Base-by-base conservation (phyloP, 2,113 vertebrate genomes). In the Myrmecobius fasciatus region DNA sequence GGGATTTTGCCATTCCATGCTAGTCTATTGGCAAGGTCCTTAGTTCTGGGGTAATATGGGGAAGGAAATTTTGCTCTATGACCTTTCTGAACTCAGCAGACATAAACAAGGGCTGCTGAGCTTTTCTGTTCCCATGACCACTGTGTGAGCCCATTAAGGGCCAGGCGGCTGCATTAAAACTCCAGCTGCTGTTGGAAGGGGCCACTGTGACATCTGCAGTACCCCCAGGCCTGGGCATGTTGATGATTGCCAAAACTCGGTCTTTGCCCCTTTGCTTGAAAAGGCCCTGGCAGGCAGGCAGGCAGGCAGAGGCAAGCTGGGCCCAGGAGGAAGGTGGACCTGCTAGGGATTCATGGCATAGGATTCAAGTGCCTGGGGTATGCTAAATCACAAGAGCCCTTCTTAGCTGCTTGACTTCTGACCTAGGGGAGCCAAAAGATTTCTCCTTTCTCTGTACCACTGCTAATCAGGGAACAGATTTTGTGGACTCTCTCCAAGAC, bases 131-230 rank as follows among this genome's bases (percentile, higher is more conserved):
- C 6, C 47, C 47, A 90, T 31, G 46, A 51, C 67, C 90, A 51
- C 36, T 6, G 31, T 53, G 89, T 10, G n/a, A 9, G 0, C 89
- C 67, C 54, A 91, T 53, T 89, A 6, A 54, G 92, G 92, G 94
- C 92, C 67, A 89, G 89, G n/a, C 8, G 0, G 83, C 49, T 92
- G 92, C 56, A 94, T 54, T 51, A 92, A 96, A 91, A 93, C 88
- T 93, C 92, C 95, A 97, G 97, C 96, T 93, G 97, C 88, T 22
- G 54, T 90, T 96, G 97, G 96, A 96, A 93, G 93, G 94, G 54
- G 89, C 89, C 17, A 1, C 24, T n/a, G 52, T 92, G 95, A 93
- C 89, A 67, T 94, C 94, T 92, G 91, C 25, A 94, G 36, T 54
- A 25, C 36, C 0, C 51, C 48, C 89, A 48, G 2, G 54, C 49